phyloP scores from a whole-genome alignment of 1,140 invertebrate genomes.

The Aphaenogaster rudis region DNA sequence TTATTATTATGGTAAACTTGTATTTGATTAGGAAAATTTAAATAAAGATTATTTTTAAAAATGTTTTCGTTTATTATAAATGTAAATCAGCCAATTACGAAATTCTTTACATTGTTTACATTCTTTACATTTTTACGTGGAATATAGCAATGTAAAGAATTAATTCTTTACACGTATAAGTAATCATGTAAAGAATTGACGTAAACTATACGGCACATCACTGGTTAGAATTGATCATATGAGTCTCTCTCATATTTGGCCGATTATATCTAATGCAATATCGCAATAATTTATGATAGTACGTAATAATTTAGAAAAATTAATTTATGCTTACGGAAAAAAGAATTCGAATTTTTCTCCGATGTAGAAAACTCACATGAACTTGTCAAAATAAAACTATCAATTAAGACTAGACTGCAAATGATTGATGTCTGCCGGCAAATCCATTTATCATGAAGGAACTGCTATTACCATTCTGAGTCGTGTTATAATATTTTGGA shows the following conservation, averaged over 20 bases:
- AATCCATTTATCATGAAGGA: slow-evolving; percentile 81
- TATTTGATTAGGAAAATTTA: too few relatives aligned
- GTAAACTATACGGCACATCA: too few relatives aligned
- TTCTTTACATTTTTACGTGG: too few relatives aligned
- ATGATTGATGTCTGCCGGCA: slow-evolving; percentile 74
- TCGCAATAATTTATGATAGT: neutral
- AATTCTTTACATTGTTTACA: too few relatives aligned
- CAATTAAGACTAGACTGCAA: slow-evolving; percentile 79
- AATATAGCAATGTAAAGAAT: too few relatives aligned
- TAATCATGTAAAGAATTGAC: too few relatives aligned
- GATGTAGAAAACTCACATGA: slow-evolving; percentile 44
- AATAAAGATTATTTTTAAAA: too few relatives aligned
- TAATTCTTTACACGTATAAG: too few relatives aligned
- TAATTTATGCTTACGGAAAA: neutral
- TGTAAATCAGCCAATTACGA: too few relatives aligned
- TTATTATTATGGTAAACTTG: too few relatives aligned
- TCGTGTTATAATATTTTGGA: slow-evolving; percentile 85
- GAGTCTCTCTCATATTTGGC: slow-evolving; percentile 29
- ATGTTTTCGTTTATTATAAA: too few relatives aligned
- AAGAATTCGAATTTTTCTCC: neutral
- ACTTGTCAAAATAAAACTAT: slow-evolving; percentile 57
- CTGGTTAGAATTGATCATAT: slow-evolving; percentile 12
- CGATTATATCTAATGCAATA: neutral
- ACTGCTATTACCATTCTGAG: slow-evolving; percentile 78
- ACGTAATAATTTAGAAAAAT: neutral